Conservation (phyloP, 2,888 invertebrate genomes). For the Apocheima hispidaria region DNA sequence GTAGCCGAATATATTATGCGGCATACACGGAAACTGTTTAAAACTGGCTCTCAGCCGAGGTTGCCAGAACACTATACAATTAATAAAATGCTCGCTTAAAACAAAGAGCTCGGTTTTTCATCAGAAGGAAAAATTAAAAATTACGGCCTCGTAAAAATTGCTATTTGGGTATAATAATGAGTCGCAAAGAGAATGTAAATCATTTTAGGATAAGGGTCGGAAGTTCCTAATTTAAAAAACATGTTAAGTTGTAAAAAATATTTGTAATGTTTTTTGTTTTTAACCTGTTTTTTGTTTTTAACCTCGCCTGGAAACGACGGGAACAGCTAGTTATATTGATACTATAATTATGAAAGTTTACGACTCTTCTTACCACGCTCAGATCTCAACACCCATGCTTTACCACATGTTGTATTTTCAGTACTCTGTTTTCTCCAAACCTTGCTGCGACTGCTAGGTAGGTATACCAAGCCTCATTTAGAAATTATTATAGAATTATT, state of each 20-base stretch:
- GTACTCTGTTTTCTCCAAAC: too few relatives aligned
- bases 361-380: too few relatives aligned
- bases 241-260: background rate
- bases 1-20: too few relatives aligned
- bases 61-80: too few relatives aligned
- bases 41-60: background rate
- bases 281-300: background rate
- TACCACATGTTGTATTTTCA: too few relatives aligned
- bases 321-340: background rate
- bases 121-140: slow-evolving; percentile 1
- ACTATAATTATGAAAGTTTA: too few relatives aligned
- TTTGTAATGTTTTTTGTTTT: background rate
- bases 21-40: too few relatives aligned
- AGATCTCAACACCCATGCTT: too few relatives aligned
- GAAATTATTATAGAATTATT: too few relatives aligned
- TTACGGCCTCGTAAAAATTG: background rate
- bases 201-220: slow-evolving; percentile 6
- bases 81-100: too few relatives aligned
- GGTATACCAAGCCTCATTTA: too few relatives aligned
- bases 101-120: background rate
- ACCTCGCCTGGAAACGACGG: background rate
- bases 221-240: background rate
- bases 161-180: background rate
- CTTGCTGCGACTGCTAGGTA: too few relatives aligned
- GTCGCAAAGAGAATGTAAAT: background rate